phyloP scores from a whole-genome alignment of 2,797 vertebrate species.

The Aldrovandia affinis region DNA sequence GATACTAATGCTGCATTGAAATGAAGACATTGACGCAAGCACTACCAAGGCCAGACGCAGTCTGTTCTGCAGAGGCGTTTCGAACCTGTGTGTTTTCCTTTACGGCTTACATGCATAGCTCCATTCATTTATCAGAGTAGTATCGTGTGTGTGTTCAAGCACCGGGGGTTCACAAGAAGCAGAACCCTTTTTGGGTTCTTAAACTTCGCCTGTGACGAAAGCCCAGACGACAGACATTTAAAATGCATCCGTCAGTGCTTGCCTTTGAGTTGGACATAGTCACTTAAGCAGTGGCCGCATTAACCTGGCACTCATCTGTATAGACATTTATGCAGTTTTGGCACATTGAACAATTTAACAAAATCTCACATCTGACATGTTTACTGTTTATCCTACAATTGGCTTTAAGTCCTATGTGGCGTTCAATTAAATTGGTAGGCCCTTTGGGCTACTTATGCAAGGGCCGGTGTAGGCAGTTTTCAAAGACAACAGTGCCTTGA shows the following conservation, averaged over 20 bases:
- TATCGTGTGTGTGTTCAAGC: not conserved
- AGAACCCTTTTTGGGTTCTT: not conserved
- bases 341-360: not conserved
- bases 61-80: not conserved
- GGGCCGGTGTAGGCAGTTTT: not conserved
- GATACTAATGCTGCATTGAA: conserved; percentile 59
- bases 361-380: not conserved
- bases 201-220: not conserved
- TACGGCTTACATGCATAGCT: not conserved
- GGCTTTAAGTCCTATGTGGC: not conserved
- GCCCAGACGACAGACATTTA: not conserved
- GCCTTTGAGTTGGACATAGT: not conserved
- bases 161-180: not conserved
- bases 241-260: not conserved
- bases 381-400: not conserved
- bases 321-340: not conserved
- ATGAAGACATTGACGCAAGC: conserved; percentile 48
- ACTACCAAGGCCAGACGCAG: conserved; percentile 58
- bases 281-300: not conserved
- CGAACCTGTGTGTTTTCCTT: not conserved
- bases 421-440: not conserved
- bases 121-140: not conserved
- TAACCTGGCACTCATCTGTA: not conserved
- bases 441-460: not conserved
- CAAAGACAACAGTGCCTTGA: conserved; percentile 55